Evolutionary conservation across 2,888 invertebrate genomes (phyloP).

Genomic region (Xestia sexstrigata): DNA sequence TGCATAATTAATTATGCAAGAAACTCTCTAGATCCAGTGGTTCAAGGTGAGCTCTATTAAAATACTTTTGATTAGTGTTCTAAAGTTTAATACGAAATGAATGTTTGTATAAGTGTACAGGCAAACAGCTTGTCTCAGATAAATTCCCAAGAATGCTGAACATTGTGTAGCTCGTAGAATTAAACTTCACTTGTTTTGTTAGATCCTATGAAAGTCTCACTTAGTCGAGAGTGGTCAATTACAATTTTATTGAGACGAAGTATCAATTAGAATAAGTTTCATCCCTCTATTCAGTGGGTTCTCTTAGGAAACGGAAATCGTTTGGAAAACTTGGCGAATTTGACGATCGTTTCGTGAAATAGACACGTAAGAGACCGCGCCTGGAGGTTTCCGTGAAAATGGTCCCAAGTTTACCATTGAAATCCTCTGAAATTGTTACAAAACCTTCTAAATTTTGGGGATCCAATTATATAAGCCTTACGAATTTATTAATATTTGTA

Average conservation of each 20-base stretch:
- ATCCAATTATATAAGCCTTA: conserved; percentile 19
- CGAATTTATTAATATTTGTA: background rate
- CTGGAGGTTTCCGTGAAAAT: conserved; percentile 30
- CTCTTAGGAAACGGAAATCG: conserved; percentile 36
- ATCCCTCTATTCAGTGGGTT: conserved; percentile 29
- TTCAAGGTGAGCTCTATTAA: too few relatives aligned
- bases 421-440: conserved; percentile 15
- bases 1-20: background rate
- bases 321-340: conserved; percentile 48
- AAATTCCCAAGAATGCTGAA: background rate
- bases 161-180: conserved; percentile 12
- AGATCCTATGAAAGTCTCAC: conserved; percentile 5
- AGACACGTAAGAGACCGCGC: conserved; percentile 32
- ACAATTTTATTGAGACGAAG: conserved; percentile 38
- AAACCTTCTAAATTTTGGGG: conserved; percentile 10
- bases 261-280: conserved; percentile 56
- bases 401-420: conserved; percentile 13
- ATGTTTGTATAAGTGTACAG: background rate
- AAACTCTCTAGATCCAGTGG: too few relatives aligned
- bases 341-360: conserved; percentile 41
- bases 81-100: background rate
- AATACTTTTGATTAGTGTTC: background rate
- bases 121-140: background rate
- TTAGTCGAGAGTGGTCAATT: conserved; percentile 26
- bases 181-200: conserved; percentile 33